A percentile compares a stretch with the other conserved stretches of the same genome.
Conservation (phyloP, 2,113 vertebrate genomes). For the Mormoops blainvillei region DNA sequence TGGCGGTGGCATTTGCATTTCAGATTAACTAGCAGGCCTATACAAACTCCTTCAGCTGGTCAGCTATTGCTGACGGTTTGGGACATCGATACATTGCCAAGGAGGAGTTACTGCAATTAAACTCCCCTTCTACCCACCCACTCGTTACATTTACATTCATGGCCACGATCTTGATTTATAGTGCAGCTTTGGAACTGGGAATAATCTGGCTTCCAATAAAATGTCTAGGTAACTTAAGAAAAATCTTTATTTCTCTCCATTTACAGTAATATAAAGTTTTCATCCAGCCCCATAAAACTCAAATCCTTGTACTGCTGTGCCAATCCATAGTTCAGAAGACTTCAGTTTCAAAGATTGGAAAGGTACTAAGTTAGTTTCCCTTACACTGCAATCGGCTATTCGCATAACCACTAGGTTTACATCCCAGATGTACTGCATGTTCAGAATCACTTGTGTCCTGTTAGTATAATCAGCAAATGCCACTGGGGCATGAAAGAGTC, state of each 20-base stretch:
- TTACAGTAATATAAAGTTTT: slow-evolving; percentile 21
- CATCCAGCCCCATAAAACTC: slow-evolving; percentile 28
- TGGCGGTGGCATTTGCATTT: slow-evolving; percentile 43
- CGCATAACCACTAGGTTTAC: background rate
- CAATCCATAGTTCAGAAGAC: slow-evolving; percentile 40
- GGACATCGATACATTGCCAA: slow-evolving; percentile 6
- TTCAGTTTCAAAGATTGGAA: slow-evolving; percentile 27
- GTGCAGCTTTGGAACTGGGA: slow-evolving; percentile 16
- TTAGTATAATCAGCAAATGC: slow-evolving; percentile 24
- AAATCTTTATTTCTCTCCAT: background rate
- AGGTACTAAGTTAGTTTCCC: background rate
- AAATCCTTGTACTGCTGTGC: slow-evolving; percentile 6
- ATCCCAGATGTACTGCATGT: background rate
- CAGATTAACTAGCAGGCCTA: slow-evolving; percentile 51
- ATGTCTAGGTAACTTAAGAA: slow-evolving; percentile 23
- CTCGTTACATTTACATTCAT: slow-evolving; percentile 8
- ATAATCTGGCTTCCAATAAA: slow-evolving; percentile 59
- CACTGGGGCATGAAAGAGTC: background rate
- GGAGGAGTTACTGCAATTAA: slow-evolving; percentile 4
- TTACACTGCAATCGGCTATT: background rate
- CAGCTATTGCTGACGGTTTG: slow-evolving; percentile 48
- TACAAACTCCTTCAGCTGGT: background rate
- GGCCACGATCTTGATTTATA: slow-evolving; percentile 43
- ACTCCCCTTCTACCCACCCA: background rate
- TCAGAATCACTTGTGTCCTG: slow-evolving; percentile 14